These are phyloP conservation scores for Spheniscus humboldti DNA, from an alignment of 2,797 vertebrate genomes.

Conservation along the genomic window DNA sequence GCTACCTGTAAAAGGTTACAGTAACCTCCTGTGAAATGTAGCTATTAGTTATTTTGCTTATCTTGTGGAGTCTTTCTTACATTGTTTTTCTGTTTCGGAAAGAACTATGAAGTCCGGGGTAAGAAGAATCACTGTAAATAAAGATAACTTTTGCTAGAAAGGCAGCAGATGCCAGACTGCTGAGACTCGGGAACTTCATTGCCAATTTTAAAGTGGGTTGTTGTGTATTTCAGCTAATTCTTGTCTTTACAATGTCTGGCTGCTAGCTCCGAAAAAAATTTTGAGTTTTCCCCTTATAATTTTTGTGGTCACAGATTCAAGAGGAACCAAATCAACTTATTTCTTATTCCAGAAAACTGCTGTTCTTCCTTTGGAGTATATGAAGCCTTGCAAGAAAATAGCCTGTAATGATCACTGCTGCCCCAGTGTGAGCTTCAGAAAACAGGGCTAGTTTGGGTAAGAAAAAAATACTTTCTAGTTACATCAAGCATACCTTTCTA, in stretches of 20 bases:
- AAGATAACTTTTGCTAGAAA: neutral
- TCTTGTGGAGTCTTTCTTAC: neutral
- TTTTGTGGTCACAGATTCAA: neutral
- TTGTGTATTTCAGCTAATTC: neutral
- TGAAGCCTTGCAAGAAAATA: neutral
- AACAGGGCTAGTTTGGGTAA: neutral
- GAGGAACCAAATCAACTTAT: neutral
- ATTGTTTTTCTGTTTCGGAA: neutral
- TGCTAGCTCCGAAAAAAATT: neutral
- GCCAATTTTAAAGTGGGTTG: neutral
- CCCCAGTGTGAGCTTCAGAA: neutral
- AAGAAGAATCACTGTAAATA: neutral
- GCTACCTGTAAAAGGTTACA: neutral
- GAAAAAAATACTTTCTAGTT: neutral
- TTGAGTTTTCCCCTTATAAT: neutral
- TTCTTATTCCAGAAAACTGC: neutral
- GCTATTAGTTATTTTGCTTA: neutral
- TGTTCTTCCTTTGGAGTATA: neutral
- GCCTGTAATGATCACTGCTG: neutral
- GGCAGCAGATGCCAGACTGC: neutral
- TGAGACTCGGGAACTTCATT: neutral
- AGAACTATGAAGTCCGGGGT: neutral
- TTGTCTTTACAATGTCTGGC: neutral
- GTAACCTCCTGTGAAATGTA: neutral
- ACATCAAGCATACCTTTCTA: neutral